These are phyloP conservation scores for Corythaixoides concolor DNA, from an alignment of 2,113 vertebrate species.

Conservation along the genomic window DNA sequence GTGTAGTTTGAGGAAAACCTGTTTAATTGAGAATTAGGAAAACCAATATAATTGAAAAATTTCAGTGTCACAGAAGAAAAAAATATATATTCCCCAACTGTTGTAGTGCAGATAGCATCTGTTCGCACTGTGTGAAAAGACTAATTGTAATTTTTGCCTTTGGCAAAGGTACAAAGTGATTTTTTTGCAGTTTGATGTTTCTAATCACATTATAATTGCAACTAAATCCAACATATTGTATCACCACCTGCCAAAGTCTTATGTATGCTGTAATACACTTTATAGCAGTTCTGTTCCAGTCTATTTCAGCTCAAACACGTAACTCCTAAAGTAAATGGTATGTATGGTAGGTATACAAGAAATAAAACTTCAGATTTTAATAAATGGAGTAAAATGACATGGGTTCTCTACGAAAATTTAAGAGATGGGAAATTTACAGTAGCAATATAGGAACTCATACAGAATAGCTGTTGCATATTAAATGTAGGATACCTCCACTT, in stretches of 20 bases:
- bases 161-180: background rate
- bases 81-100: background rate
- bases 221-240: background rate
- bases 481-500: background rate
- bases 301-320: background rate
- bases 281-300: background rate
- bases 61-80: background rate
- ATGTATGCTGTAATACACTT: background rate
- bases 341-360: background rate
- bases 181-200: background rate
- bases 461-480: background rate
- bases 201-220: background rate
- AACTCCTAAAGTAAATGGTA: background rate
- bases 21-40: background rate
- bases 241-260: background rate
- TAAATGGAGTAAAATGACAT: background rate
- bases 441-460: background rate
- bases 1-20: background rate
- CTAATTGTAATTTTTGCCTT: background rate
- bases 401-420: background rate
- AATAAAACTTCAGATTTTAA: background rate
- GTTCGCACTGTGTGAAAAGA: background rate
- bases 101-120: background rate
- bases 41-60: background rate
- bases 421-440: background rate